Base-by-base conservation (phyloP, 2,113 vertebrate species). In the Laticauda colubrina region DNA sequence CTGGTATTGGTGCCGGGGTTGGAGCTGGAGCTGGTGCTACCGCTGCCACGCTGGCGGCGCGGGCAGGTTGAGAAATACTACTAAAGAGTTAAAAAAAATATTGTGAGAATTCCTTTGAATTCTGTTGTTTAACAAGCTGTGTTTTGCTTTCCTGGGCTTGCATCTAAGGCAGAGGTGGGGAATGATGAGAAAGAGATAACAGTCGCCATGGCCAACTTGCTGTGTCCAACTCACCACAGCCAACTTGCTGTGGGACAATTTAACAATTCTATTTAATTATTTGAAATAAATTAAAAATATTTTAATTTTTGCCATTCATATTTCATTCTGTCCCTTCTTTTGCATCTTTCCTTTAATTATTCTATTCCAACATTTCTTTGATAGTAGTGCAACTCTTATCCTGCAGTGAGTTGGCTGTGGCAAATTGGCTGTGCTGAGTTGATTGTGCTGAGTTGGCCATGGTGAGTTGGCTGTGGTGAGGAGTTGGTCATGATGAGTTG, bases 11-110 rank as follows among this genome's bases (percentile, higher is more conserved):
- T 14, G 26, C 10, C 0, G 59, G 59, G 24, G 26, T 3, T 64
- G 61, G 0, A n/a, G 12, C 2, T 81, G 69, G 69, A 7, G 14
- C 5, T 69, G 15, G 7, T 43, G 34, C 2, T 81, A 21, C 2
- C 0, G 34, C 75, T 2, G 1, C 6, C 18, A 0, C 5, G 18
- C 75, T 81, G 34, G 34, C 3, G 2, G 15, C 2, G 18, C 6
- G 18, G 75, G 34, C 34, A 81, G 75, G 34, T 4, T 8, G 18
- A 21, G 34, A 9, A 81, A 43, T 21, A 43, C 75, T 81, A 43
- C 18, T 81, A 21, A 81, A 81, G 34, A 81, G 39, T 18, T 4
- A 23, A 21, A 81, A 39, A 1, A 81, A 43, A 43, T 21, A 21
- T 39, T 1, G 75, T 81, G 75, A 81, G 18, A 21, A 81, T 69